Evolutionary conservation across 92 coral and sea anemone genomes (phyloP).

Genomic region (Montipora capitata): DNA sequence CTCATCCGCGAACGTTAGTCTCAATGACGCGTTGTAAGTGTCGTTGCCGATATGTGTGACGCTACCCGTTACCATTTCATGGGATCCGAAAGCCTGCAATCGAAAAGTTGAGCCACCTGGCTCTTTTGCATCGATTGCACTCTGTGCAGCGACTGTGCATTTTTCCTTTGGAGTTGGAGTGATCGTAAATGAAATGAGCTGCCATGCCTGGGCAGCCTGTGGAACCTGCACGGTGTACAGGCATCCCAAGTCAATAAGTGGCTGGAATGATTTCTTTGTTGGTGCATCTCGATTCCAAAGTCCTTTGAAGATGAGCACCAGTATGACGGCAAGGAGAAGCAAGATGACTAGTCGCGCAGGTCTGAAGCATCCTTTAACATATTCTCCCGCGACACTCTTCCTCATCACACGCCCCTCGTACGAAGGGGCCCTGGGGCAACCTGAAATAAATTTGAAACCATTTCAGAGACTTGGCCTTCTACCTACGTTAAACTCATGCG

Average conservation of each 20-base stretch:
- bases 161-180: constrained; percentile 56
- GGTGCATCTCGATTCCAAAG: constrained; percentile 52
- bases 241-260: constrained; percentile 82
- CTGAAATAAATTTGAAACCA: neutral
- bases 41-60: constrained; percentile 88
- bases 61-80: constrained; percentile 86
- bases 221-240: constrained; percentile 84
- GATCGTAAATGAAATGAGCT: constrained; percentile 70
- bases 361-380: constrained; percentile 38
- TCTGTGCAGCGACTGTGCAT: constrained; percentile 2
- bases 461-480: neutral
- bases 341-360: constrained; percentile 58
- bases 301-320: constrained; percentile 52
- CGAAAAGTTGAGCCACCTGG: constrained; percentile 80
- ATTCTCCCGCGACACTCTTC: constrained; percentile 42
- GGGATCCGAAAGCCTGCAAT: constrained; percentile 88
- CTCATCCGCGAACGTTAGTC: constrained; percentile 84
- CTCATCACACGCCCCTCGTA: constrained; percentile 50
- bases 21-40: constrained; percentile 79
- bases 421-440: constrained; percentile 11
- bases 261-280: constrained; percentile 27
- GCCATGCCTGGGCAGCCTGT: constrained; percentile 73
- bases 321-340: constrained; percentile 37
- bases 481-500: no score
- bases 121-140: constrained; percentile 3